Conservation (phyloP, 2,797 vertebrate species). For the Cyprinodon diabolis region DNA sequence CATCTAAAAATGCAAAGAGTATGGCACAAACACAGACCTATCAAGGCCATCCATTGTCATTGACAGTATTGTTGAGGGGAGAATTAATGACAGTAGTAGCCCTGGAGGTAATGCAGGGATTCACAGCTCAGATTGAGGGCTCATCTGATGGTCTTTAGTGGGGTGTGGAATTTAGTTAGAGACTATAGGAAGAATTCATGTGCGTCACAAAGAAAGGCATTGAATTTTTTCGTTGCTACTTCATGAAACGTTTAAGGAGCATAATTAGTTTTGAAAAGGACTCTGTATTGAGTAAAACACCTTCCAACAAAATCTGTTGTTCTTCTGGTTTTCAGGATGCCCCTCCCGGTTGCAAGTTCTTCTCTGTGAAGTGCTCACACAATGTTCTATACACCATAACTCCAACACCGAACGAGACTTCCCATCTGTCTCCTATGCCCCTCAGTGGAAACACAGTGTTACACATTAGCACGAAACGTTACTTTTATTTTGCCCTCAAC, state of each 20-base stretch:
- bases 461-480: conserved; percentile 80
- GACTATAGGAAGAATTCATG: no score
- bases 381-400: conserved; percentile 77
- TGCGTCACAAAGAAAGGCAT: no score
- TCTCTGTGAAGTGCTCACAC: conserved; percentile 83
- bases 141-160: no score
- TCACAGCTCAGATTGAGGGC: no score
- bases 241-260: neutral
- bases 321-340: conserved; percentile 79
- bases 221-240: neutral
- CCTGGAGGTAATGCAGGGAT: no score
- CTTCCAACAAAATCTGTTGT: neutral
- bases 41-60: no score
- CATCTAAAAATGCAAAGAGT: no score
- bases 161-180: no score
- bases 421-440: conserved; percentile 25
- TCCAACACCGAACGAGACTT: conserved; percentile 15
- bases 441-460: conserved; percentile 70
- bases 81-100: no score
- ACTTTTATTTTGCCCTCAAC: conserved; percentile 68
- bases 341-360: conserved; percentile 80
- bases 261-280: neutral
- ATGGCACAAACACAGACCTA: no score
- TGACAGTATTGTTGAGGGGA: no score
- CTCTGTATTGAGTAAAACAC: neutral